Evolutionary conservation across 2,888 invertebrate species (phyloP).

Genomic region (Masnerella sp.): DNA sequence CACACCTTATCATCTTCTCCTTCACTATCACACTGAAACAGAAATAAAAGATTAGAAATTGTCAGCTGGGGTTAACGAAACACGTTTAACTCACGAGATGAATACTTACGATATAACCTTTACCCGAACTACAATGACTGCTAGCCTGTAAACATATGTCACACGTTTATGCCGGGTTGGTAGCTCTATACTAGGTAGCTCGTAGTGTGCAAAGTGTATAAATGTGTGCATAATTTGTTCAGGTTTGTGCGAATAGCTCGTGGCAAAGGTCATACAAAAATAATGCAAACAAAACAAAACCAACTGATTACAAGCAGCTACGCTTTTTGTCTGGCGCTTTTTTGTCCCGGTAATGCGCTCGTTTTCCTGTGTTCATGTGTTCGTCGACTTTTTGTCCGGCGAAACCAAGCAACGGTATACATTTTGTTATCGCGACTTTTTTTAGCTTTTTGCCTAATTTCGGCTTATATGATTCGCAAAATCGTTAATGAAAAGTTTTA

Average conservation of each 20-base stretch:
- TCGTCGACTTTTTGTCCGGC: no score
- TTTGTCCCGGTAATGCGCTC: neutral
- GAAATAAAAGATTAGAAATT: conserved; percentile 54
- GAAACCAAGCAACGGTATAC: no score
- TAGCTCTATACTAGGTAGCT: conserved; percentile 25
- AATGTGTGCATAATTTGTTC: conserved; percentile 52
- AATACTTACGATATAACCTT: conserved; percentile 96
- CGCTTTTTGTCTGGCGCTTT: no score
- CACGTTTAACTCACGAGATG: conserved; percentile 63
- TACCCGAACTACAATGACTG: conserved; percentile 95
- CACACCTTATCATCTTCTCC: conserved; percentile 94
- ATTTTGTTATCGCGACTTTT: no score
- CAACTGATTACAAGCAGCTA: no score
- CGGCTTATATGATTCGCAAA: no score
- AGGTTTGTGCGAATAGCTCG: conserved; percentile 44
- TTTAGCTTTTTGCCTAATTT: no score
- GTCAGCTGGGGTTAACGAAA: conserved; percentile 49
- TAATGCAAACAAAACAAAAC: conserved; percentile 27
- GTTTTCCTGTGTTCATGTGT: no score
- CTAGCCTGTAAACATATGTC: conserved; percentile 84
- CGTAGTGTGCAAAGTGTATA: conserved; percentile 34
- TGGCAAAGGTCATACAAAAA: conserved; percentile 52
- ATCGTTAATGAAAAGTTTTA: no score
- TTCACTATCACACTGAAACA: conserved; percentile 94
- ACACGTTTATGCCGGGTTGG: conserved; percentile 55